Conservation (phyloP, 92 coral and sea anemone genomes). For the Bergia puertoricense region DNA sequence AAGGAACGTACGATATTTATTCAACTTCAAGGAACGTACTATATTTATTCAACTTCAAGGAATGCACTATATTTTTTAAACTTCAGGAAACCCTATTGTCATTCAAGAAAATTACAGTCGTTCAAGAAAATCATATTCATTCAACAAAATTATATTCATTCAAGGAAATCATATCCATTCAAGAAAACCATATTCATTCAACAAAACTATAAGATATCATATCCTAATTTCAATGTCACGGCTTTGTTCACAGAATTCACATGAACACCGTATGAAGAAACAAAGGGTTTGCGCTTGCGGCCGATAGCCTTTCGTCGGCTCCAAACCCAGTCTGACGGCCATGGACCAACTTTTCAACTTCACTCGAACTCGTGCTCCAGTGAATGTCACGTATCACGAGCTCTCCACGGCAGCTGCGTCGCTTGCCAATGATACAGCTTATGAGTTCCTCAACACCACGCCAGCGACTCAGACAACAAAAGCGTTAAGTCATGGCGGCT, state of each 20-base stretch:
- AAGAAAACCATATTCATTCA: too few species aligned
- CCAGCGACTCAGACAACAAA: background rate
- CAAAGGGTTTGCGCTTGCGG: slow-evolving; percentile 11
- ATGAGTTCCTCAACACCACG: background rate
- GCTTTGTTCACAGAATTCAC: background rate
- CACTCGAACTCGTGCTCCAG: background rate
- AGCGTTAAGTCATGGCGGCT: slow-evolving; percentile 1
- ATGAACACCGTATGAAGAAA: slow-evolving; percentile 3
- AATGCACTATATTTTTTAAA: too few species aligned
- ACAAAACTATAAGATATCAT: too few species aligned
- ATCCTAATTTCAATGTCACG: background rate
- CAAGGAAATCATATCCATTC: too few species aligned
- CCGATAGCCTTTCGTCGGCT: slow-evolving; percentile 5
- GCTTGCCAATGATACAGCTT: background rate
- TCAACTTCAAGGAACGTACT: too few species aligned
- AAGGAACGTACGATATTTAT: too few species aligned
- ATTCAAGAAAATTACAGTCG: too few species aligned
- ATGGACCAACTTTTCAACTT: slow-evolving; percentile 22
- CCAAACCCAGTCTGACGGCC: background rate
- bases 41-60: too few species aligned
- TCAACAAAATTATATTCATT: too few species aligned
- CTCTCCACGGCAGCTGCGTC: slow-evolving; percentile 9
- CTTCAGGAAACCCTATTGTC: too few species aligned
- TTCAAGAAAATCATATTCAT: too few species aligned
- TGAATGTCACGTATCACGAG: slow-evolving; percentile 1